Evolutionary conservation across 2,888 invertebrate genomes (phyloP), one percentile per base, ranked within the genome.

Genomic region (Eupithecia vulgata): DNA sequence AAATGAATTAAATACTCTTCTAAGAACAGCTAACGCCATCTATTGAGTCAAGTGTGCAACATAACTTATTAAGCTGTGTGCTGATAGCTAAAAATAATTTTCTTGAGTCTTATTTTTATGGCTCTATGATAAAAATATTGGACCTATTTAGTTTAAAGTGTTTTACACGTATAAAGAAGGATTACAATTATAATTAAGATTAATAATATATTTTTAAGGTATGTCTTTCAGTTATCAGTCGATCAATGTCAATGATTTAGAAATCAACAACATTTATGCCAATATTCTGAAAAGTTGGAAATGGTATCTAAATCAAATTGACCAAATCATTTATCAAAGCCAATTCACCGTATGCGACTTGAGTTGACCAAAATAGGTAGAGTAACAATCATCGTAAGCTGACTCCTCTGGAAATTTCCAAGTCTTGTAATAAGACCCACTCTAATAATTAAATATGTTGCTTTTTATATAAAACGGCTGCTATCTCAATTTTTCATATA

Each of bases 21-120:
- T 40, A 42, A 25, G 10, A 8, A 82, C 83, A 76, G 52, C 78
- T 81, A 82, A 45, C 84, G 86, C 83, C 86, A 85, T 85, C 85
- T 85, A 57, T 78, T 81, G 78, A 42, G 25, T 48, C 40, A 8
- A n/a, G 35, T 17, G 4, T 5, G 10, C 17, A 61, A 61, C 17
- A 34, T 34, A 30, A 59, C 25, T 7, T 30, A 59, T n/a, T 1
- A 59, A 15, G 15, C 13, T 30, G 30, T 30, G 30, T 30, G 30
- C 30, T 13, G 25, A 0, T 21, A 21, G 10, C 10, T 57, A 12
- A 57, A 52, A 21, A 25, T 12, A 57, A 5, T 57, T 13, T 12
- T 25, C 12, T 52, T 21, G 21, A 10, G 21, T 21, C 4, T 52
- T 7, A 45, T n/a, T 1, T 17, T 17, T n/a, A 45, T 5, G 17